A percentile compares a stretch with the other conserved stretches of the same genome.
These are phyloP conservation scores for Tetragnatha montana DNA, from an alignment of 2,888 invertebrate species.

Conservation along the genomic window DNA sequence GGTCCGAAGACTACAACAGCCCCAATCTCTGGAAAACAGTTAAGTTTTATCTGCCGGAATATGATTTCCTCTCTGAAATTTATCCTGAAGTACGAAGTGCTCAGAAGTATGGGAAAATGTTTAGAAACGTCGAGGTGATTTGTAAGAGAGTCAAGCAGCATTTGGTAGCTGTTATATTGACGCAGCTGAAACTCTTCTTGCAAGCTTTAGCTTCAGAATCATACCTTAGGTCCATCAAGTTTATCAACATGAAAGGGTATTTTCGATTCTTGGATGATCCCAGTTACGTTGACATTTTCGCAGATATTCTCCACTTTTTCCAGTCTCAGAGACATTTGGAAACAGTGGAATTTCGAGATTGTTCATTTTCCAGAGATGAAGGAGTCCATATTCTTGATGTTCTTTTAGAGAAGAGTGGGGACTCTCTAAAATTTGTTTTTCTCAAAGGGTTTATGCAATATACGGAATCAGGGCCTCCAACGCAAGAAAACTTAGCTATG, in stretches of 20 bases:
- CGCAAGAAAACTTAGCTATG: not conserved
- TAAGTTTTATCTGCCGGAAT: slow-evolving; percentile 19
- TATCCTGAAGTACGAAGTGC: slow-evolving; percentile 28
- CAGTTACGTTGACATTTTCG: slow-evolving; percentile 3
- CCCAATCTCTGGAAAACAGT: slow-evolving; percentile 18
- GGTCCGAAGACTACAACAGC: not conserved
- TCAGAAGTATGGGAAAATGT: slow-evolving; percentile 18
- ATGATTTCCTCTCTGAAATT: slow-evolving; percentile 17
- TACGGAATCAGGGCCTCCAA: not conserved
- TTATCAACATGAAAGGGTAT: slow-evolving; percentile 12
- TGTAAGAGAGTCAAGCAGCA: slow-evolving; percentile 20
- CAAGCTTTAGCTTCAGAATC: not conserved
- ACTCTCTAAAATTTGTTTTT: not conserved
- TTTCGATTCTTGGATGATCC: slow-evolving; percentile 5
- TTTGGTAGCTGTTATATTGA: slow-evolving; percentile 11
- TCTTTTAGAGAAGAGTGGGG: not conserved
- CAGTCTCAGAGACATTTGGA: not conserved
- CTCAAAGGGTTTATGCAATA: slow-evolving; percentile 3
- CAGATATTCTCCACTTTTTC: not conserved
- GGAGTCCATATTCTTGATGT: not conserved
- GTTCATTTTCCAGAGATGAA: not conserved
- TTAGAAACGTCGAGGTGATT: slow-evolving; percentile 22
- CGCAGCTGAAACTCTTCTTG: slow-evolving; percentile 21
- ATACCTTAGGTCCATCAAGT: slow-evolving; percentile 3
- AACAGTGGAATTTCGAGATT: slow-evolving; percentile 2